Evolutionary conservation across 2,888 invertebrate species (phyloP).

Genomic region (Nemurella pictetii): DNA sequence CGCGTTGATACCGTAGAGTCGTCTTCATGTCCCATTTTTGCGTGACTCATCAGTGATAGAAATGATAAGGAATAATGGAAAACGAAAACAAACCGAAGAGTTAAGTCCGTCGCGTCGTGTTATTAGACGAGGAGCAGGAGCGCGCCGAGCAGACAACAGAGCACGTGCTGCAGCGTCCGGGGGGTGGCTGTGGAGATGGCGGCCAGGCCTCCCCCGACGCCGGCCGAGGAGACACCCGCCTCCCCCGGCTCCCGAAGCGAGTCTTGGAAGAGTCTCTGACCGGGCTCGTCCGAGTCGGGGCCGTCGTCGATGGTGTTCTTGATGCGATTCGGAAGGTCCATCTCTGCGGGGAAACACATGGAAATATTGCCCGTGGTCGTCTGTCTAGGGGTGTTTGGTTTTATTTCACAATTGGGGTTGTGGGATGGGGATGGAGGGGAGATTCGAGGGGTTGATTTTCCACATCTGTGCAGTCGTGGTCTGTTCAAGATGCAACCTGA

Average conservation of each 20-base stretch:
- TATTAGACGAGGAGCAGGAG: not conserved
- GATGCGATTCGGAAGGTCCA: slow-evolving; percentile 44
- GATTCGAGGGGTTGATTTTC: not conserved
- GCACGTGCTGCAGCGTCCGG: not conserved
- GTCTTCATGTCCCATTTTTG: not conserved
- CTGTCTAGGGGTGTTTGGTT: too few species aligned
- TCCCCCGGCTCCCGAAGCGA: slow-evolving; percentile 44
- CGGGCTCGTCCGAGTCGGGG: slow-evolving; percentile 39
- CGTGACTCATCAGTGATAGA: not conserved
- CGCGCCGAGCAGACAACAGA: not conserved
- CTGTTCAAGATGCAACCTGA: not conserved
- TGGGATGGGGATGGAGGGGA: not conserved
- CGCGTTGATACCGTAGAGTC: too few species aligned
- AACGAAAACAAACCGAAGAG: not conserved
- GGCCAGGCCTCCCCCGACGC: slow-evolving; percentile 28
- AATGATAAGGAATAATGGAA: not conserved
- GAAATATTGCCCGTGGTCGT: too few species aligned
- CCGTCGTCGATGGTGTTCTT: slow-evolving; percentile 42
- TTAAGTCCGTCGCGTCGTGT: not conserved
- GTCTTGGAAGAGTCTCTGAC: slow-evolving; percentile 44
- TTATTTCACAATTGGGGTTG: too few species aligned
- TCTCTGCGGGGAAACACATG: slow-evolving; percentile 40
- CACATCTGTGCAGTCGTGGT: not conserved
- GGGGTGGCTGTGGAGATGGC: slow-evolving; percentile 25
- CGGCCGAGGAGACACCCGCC: slow-evolving; percentile 22